phyloP scores from a whole-genome alignment of 1,140 invertebrate species.

The Stegodyphus dumicola region DNA sequence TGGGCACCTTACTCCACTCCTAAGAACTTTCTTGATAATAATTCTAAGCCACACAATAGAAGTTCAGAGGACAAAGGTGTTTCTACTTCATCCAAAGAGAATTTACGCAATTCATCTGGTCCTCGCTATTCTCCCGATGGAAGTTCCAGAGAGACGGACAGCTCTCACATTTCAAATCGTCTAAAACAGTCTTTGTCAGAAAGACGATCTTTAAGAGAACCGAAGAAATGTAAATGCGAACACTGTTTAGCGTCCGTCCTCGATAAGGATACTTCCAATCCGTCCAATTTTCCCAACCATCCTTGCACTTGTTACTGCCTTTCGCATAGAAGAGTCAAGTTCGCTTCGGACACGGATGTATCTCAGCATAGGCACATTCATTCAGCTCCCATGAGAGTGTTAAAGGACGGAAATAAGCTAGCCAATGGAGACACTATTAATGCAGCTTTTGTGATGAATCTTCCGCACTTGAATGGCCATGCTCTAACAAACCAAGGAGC shows the following conservation, averaged over 20 bases:
- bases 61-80: constrained; percentile 9
- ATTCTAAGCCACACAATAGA: not conserved
- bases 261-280: constrained; percentile 5
- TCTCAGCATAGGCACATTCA: constrained; percentile 48
- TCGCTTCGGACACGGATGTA: constrained; percentile 51
- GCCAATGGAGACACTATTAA: constrained; percentile 40
- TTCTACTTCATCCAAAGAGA: constrained; percentile 6
- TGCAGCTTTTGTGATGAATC: constrained; percentile 45
- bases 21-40: not conserved
- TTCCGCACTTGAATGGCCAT: constrained; percentile 46
- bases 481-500: constrained; percentile 8
- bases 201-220: constrained; percentile 45
- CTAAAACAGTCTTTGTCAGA: constrained; percentile 35
- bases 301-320: constrained; percentile 42
- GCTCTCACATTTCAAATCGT: not conserved
- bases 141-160: constrained; percentile 38
- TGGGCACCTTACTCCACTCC: constrained; percentile 30
- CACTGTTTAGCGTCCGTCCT: constrained; percentile 32
- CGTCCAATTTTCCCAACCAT: not conserved
- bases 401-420: constrained; percentile 8
- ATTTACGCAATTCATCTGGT: not conserved
- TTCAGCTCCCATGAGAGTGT: not conserved
- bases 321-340: constrained; percentile 48
- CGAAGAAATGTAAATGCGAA: constrained; percentile 57
- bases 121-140: constrained; percentile 39